A percentile compares a stretch with the other conserved stretches of the same genome.
Conservation (phyloP, 1,140 invertebrate genomes). For the Lasaia peninsularis region DNA sequence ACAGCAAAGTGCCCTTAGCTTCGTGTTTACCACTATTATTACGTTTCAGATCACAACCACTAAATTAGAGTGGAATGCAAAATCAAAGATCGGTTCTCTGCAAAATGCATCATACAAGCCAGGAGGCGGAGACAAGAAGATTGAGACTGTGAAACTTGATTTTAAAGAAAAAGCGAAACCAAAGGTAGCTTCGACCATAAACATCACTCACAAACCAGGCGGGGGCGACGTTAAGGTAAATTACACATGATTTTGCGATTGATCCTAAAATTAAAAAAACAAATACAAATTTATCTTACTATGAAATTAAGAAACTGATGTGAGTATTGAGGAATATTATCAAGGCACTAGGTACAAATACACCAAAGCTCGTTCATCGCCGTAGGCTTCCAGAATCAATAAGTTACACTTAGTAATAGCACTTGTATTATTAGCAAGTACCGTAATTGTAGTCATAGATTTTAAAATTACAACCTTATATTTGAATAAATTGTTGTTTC, state of each 20-base stretch:
- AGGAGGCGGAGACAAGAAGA: conserved; percentile 95
- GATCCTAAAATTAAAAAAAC: neutral
- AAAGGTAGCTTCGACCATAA: conserved; percentile 95
- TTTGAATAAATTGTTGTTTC: conserved; percentile 27
- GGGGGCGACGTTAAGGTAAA: conserved; percentile 94
- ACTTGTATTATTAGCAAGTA: conserved; percentile 3
- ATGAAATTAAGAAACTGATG: conserved; percentile 9
- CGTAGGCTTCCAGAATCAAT: neutral
- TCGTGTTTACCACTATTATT: no score
- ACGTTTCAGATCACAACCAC: conserved; percentile 85
- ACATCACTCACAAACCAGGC: conserved; percentile 91
- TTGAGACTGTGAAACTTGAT: conserved; percentile 91
- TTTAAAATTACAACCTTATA: neutral
- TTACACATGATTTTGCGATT: neutral
- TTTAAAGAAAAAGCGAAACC: conserved; percentile 95
- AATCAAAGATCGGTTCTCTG: conserved; percentile 94
- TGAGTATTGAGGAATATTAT: conserved; percentile 14
- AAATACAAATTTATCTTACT: neutral
- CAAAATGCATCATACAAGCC: conserved; percentile 96
- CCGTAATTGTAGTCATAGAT: neutral
- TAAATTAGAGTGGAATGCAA: conserved; percentile 94
- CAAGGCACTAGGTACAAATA: neutral
- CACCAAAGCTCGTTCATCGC: neutral
- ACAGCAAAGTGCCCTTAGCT: no score
- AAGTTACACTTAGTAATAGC: neutral